Evolutionary conservation across 2,113 vertebrate species (phyloP), one percentile per base, ranked within the genome.

Genomic region (Gasterosteus nipponicus): DNA sequence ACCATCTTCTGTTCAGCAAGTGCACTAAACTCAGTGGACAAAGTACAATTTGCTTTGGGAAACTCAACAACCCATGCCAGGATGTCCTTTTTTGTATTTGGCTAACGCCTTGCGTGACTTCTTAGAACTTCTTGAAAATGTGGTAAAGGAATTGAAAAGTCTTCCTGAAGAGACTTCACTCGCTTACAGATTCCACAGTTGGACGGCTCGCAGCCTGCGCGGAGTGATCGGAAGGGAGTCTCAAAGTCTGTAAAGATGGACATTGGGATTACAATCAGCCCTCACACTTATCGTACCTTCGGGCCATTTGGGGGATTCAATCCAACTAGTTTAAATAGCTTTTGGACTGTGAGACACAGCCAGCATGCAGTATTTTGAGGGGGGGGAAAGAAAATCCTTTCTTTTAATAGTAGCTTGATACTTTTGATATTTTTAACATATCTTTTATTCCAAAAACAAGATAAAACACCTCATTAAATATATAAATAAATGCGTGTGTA

Each of bases 191-290:
- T 71, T 74, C 61, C 70, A 80, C 66, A 63, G 67, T 68, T 41
- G 26, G 75, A 73, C 78, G 68, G 68, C 78, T 47, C 47, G 65
- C 58, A 72, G 29, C 71, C 63, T 33, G 49, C 60, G 38, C 62
- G 67, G 75, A 81, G 44, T 68, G 74, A 81, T 81, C 39, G 3
- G 54, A 63, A 81, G 78, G 8, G 60, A 75, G 74, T 69, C 57
- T 75, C 46, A 41, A 61, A 75, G 61, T 53, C 56, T 53, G 74
- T 54, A 66, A 77, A n/a, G 81, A 66, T 14, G 33, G 77, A 78
- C 57, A 61, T 33, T 72, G 47, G 71, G 58, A 84, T 87, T 81
- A 75, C 62, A 69, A 39, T 53, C 63, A 67, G 74, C 78, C 77
- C 61, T 84, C 62, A 76, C 67, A 33, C 39, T 65, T 71, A 78